phyloP scores from a whole-genome alignment of 2,113 vertebrate species.

The Sinocyclocheilus maitianheensis region DNA sequence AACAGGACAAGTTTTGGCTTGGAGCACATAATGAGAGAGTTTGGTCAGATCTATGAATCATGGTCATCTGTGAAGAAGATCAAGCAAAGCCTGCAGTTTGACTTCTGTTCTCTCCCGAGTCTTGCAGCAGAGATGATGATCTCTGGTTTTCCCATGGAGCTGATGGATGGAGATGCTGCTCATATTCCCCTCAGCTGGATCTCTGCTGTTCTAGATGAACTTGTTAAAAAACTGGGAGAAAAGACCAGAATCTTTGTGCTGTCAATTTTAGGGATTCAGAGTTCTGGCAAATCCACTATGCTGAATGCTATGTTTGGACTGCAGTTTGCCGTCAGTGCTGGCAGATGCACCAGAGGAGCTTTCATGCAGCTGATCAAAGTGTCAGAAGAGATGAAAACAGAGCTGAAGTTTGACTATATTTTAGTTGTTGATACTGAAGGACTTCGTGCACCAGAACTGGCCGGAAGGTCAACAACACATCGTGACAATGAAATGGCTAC shows the following conservation, averaged over 20 bases:
- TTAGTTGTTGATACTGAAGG: constrained; percentile 69
- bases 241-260: constrained; percentile 68
- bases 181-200: constrained; percentile 79
- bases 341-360: too few relatives aligned
- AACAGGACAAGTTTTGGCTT: too few relatives aligned
- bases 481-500: too few relatives aligned
- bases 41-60: too few relatives aligned
- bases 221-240: constrained; percentile 70
- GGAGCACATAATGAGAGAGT: too few relatives aligned
- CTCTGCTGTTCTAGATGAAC: constrained; percentile 72
- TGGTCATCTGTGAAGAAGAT: too few relatives aligned
- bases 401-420: constrained; percentile 49
- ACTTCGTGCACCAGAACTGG: constrained; percentile 62
- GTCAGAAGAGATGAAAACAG: not conserved
- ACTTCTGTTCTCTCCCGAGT: too few relatives aligned
- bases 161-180: constrained; percentile 82
- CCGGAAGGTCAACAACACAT: constrained; percentile 48
- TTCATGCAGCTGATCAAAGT: too few relatives aligned
- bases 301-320: constrained; percentile 68
- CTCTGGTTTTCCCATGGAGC: constrained; percentile 58
- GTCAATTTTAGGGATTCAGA: too few relatives aligned
- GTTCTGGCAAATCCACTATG: constrained; percentile 53
- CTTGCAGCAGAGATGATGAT: too few relatives aligned
- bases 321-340: constrained; percentile 71
- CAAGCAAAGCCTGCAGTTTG: too few relatives aligned